A percentile compares a stretch with the other conserved stretches of the same genome.
phyloP scores from a whole-genome alignment of 2,797 vertebrate species.

The Siniperca obscura region DNA sequence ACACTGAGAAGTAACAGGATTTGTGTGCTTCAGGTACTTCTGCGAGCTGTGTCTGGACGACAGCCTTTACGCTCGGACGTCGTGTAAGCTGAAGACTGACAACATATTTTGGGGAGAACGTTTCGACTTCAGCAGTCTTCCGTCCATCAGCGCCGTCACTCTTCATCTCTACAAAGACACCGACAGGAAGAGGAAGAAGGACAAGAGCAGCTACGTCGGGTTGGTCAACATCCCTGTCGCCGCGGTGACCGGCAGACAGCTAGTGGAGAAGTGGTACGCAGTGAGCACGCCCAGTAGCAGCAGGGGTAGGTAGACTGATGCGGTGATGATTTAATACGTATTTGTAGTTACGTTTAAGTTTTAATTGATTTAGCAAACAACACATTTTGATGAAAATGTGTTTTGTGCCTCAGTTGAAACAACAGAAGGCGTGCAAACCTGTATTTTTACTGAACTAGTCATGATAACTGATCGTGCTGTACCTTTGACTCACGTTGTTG shows the following conservation, averaged over 20 bases:
- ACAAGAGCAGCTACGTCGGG: constrained; percentile 96
- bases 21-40: constrained; percentile 85
- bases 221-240: constrained; percentile 93
- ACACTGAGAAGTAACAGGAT: background rate
- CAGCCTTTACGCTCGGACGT: constrained; percentile 94
- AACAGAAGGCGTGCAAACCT: no score
- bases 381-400: background rate
- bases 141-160: constrained; percentile 88
- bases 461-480: background rate
- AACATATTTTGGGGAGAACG: constrained; percentile 98
- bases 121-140: constrained; percentile 94
- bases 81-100: constrained; percentile 95
- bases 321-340: background rate
- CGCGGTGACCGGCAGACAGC: constrained; percentile 90
- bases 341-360: background rate
- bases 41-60: constrained; percentile 98
- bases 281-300: constrained; percentile 93
- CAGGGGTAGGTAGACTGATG: constrained; percentile 82
- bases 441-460: no score
- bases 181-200: constrained; percentile 97
- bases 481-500: background rate
- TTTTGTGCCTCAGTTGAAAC: no score
- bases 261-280: constrained; percentile 97
- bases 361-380: background rate
- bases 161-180: constrained; percentile 97